A percentile compares a stretch with the other conserved stretches of the same genome.
Conservation (phyloP, 2,888 invertebrate genomes). For the Nudaria mundana region DNA sequence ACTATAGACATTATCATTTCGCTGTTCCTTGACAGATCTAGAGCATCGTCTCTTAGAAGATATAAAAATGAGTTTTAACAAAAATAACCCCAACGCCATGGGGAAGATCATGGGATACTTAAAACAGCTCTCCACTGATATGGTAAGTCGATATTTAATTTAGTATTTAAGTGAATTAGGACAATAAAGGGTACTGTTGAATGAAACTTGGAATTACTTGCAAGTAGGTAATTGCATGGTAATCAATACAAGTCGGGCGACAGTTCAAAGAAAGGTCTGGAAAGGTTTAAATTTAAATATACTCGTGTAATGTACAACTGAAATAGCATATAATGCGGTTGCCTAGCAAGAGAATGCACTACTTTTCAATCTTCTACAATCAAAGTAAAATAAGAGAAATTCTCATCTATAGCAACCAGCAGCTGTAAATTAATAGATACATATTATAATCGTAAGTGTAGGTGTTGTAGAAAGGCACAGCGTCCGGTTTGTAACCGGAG, state of each 20-base stretch:
- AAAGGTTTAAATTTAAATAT: constrained; percentile 17
- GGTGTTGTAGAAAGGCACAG: constrained; percentile 15
- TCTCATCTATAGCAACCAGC: no score
- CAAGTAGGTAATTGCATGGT: not conserved
- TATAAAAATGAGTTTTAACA: constrained; percentile 77
- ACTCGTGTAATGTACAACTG: constrained; percentile 6
- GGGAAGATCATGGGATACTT: constrained; percentile 77
- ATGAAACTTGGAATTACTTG: not conserved
- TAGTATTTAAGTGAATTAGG: not conserved
- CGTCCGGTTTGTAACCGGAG: constrained; percentile 16
- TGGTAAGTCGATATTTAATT: constrained; percentile 54
- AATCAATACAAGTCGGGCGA: constrained; percentile 25
- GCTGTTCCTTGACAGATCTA: constrained; percentile 64
- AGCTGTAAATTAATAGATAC: no score
- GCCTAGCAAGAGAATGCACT: constrained; percentile 49
- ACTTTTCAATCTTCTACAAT: no score
- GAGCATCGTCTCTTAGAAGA: constrained; percentile 36
- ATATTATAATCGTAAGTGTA: constrained; percentile 6
- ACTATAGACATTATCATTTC: constrained; percentile 67
- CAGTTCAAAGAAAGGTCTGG: constrained; percentile 55
- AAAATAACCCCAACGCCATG: constrained; percentile 75
- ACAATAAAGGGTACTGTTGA: not conserved
- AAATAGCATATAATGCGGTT: constrained; percentile 39
- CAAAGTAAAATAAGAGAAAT: no score
- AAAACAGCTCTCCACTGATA: constrained; percentile 75